Conservation (phyloP, 2,113 vertebrate species). For the Zapus hudsonius region DNA sequence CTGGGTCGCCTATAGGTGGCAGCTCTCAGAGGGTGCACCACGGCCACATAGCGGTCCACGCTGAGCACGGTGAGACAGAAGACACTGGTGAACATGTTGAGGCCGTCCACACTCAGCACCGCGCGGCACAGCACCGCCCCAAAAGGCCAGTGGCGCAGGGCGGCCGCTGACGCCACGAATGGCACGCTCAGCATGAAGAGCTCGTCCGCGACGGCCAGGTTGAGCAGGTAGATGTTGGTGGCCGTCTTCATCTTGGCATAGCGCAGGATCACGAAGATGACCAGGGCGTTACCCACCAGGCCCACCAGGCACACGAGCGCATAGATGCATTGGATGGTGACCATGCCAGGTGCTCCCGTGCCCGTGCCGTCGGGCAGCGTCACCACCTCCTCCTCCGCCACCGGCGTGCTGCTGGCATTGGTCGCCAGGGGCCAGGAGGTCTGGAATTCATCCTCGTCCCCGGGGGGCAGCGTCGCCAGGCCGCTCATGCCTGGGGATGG, state of each 20-base stretch:
- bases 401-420: conserved; percentile 57
- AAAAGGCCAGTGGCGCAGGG: conserved; percentile 89
- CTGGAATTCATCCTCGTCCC: conserved; percentile 54
- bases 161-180: conserved; percentile 88
- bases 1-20: conserved; percentile 86
- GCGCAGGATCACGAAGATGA: conserved; percentile 89
- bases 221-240: conserved; percentile 91
- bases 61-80: conserved; percentile 91
- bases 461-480: conserved; percentile 56
- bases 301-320: conserved; percentile 87
- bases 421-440: background rate
- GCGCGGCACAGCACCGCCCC: conserved; percentile 89
- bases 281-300: conserved; percentile 89
- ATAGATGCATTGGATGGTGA: conserved; percentile 90
- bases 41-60: conserved; percentile 89
- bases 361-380: background rate
- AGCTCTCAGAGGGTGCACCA: conserved; percentile 88
- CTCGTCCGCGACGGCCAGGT: conserved; percentile 89
- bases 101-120: conserved; percentile 90
- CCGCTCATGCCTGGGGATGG: conserved; percentile 71
- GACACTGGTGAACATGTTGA: conserved; percentile 92
- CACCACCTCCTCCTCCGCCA: accelerated
- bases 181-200: conserved; percentile 91
- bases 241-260: conserved; percentile 88
- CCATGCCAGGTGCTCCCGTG: conserved; percentile 73